Conservation (phyloP, 2,797 vertebrate genomes). For the Aldrovandia affinis region DNA sequence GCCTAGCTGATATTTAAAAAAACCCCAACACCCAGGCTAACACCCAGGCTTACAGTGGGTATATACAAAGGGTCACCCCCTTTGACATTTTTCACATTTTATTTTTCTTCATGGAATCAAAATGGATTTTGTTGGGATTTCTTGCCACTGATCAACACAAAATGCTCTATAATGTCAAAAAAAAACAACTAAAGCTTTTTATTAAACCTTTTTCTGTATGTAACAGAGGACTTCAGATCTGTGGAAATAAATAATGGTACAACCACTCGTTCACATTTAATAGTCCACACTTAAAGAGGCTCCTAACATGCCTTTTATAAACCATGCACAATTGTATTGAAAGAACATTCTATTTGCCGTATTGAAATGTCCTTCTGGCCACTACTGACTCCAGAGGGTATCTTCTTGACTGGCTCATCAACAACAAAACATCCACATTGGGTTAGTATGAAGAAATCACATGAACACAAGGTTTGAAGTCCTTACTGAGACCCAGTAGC, state of each 20-base stretch:
- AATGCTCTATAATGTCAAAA: no score
- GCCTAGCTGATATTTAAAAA: no score
- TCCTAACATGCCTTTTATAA: neutral
- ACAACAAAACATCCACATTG: neutral
- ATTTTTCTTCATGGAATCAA: no score
- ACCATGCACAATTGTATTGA: neutral
- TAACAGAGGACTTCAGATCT: neutral
- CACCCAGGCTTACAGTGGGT: no score
- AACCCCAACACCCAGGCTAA: no score
- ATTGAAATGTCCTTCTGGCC: neutral
- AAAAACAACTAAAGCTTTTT: no score
- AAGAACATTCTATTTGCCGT: neutral
- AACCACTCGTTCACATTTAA: neutral
- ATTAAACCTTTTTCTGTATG: no score
- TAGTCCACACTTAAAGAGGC: neutral
- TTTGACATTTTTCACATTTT: no score
- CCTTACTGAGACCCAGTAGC: neutral
- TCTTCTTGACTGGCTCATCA: neutral
- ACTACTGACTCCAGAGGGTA: neutral
- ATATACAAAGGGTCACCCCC: no score
- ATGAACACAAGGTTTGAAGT: neutral
- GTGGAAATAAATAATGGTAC: neutral
- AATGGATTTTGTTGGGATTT: no score
- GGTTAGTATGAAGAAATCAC: neutral
- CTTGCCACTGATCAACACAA: no score